These are phyloP conservation scores for Mormoops blainvillei DNA, from an alignment of 2,113 vertebrate genomes.

Conservation along the genomic window DNA sequence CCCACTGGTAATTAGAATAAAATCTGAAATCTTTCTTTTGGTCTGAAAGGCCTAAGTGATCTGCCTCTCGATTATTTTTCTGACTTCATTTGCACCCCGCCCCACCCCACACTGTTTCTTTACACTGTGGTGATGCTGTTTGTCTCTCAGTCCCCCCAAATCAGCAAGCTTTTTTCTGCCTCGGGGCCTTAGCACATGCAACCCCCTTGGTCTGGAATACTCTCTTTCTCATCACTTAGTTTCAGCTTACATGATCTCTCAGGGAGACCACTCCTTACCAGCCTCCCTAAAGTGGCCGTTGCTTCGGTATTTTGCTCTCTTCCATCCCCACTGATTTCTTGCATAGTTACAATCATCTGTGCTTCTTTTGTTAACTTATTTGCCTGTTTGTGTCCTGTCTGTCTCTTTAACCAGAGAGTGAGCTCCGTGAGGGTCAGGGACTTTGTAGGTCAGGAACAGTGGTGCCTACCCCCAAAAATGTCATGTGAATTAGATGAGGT, in stretches of 20 bases:
- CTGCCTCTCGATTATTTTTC: background rate
- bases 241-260: background rate
- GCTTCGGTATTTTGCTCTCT: background rate
- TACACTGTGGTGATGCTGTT: too few species aligned
- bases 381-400: background rate
- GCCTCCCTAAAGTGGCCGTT: background rate
- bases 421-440: background rate
- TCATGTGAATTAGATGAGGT: fast-evolving
- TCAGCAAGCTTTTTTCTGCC: background rate
- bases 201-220: background rate
- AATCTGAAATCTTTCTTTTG: background rate
- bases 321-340: background rate
- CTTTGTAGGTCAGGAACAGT: background rate
- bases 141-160: background rate
- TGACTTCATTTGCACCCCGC: background rate
- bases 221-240: background rate
- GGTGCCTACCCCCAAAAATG: too few species aligned
- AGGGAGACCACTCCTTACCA: background rate
- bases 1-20: background rate
- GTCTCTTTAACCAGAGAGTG: background rate
- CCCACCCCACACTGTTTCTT: background rate
- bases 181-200: background rate
- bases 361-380: background rate
- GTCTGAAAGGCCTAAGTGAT: background rate
- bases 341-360: too few species aligned